Conservation (phyloP, 2,113 vertebrate genomes). For the Neolamprologus sp. region DNA sequence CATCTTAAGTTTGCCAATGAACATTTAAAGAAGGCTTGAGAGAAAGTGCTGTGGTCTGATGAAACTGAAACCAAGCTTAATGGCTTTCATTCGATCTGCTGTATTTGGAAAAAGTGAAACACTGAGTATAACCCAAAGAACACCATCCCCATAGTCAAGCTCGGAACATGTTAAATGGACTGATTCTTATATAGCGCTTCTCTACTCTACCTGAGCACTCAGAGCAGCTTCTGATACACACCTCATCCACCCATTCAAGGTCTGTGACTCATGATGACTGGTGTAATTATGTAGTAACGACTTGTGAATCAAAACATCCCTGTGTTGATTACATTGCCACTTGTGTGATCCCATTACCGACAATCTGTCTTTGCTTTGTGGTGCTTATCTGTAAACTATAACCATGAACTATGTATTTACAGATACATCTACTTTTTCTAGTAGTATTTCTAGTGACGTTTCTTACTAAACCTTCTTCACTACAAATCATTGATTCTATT, state of each 20-base stretch:
- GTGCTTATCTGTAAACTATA: background rate
- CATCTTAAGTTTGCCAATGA: background rate
- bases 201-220: background rate
- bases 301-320: background rate
- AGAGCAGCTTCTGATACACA: background rate
- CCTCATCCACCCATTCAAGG: background rate
- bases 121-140: background rate
- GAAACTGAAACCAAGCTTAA: background rate
- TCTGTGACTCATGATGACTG: background rate
- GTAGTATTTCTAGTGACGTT: background rate
- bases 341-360: background rate
- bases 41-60: background rate
- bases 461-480: background rate
- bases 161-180: background rate
- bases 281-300: background rate
- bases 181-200: background rate
- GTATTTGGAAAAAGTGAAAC: background rate
- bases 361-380: background rate
- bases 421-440: background rate
- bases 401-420: background rate
- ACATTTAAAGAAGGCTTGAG: background rate
- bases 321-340: background rate
- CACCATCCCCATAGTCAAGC: background rate
- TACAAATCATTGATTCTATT: background rate
- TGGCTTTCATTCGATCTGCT: background rate